A percentile compares a stretch with the other conserved stretches of the same genome.
Evolutionary conservation across 2,113 vertebrate species (phyloP).

Genomic region (Aptenodytes forsteri): DNA sequence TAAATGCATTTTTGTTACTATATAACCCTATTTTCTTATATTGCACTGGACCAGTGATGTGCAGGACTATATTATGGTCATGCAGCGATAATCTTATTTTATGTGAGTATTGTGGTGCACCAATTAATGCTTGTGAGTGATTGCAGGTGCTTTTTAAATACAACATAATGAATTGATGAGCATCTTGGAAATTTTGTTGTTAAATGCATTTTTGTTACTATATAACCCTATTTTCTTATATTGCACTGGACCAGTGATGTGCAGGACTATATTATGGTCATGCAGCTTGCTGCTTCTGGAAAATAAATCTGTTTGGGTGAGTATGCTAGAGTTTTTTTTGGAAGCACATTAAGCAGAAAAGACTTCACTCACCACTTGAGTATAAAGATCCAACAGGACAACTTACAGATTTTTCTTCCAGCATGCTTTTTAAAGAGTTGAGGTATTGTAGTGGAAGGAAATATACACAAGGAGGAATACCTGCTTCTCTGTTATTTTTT

Average conservation of each 20-base stretch:
- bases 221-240: not conserved
- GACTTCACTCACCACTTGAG: not conserved
- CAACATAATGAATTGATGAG: not conserved
- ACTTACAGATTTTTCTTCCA: not conserved
- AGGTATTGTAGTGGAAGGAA: not conserved
- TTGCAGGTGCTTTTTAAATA: not conserved
- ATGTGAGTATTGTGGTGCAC: not conserved
- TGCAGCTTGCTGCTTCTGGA: not conserved
- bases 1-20: not conserved
- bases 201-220: not conserved
- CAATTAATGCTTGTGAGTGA: not conserved
- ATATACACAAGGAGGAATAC: not conserved
- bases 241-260: not conserved
- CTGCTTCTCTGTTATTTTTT: not conserved
- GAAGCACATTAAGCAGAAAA: not conserved
- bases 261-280: not conserved
- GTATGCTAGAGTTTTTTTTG: not conserved
- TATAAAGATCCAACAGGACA: not conserved
- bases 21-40: not conserved
- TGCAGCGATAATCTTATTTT: not conserved
- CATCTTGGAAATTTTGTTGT: not conserved
- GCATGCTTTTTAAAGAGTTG: not conserved
- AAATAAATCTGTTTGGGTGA: not conserved
- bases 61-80: not conserved
- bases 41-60: not conserved